These are phyloP conservation scores for Leptoteleia sp. DNA, from an alignment of 1,140 invertebrate species.

Conservation along the genomic window DNA sequence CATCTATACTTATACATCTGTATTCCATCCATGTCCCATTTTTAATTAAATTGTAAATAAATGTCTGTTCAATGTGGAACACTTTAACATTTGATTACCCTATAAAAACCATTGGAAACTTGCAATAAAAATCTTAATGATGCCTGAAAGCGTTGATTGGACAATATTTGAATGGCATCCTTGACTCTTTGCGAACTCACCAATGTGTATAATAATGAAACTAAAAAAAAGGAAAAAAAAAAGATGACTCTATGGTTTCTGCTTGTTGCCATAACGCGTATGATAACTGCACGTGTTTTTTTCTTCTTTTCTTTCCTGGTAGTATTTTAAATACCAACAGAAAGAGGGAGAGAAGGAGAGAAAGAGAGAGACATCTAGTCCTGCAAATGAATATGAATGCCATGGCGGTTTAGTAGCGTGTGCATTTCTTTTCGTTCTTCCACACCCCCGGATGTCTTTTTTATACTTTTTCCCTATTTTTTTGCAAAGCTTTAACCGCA, in stretches of 20 bases:
- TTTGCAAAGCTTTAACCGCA: slow-evolving; percentile 49
- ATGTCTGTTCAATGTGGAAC: too few relatives aligned
- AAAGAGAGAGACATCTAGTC: slow-evolving; percentile 5
- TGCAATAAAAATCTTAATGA: too few relatives aligned
- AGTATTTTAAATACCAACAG: slow-evolving; percentile 53
- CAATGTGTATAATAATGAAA: slow-evolving; percentile 48
- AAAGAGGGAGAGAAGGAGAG: slow-evolving; percentile 31
- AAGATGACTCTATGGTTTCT: slow-evolving; percentile 35
- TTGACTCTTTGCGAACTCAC: slow-evolving; percentile 19
- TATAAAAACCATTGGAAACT: too few relatives aligned
- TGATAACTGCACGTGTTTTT: slow-evolving; percentile 60
- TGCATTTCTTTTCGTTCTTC: slow-evolving; percentile 20
- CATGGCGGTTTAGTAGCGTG: slow-evolving; percentile 60
- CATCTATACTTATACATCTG: too few relatives aligned
- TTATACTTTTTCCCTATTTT: slow-evolving; percentile 15
- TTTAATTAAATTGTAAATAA: too few relatives aligned
- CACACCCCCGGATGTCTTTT: slow-evolving; percentile 5
- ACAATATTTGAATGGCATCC: too few relatives aligned
- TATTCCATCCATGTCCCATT: too few relatives aligned
- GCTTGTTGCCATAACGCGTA: slow-evolving; percentile 55
- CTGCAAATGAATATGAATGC: slow-evolving; percentile 69
- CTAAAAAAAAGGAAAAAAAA: too few relatives aligned
- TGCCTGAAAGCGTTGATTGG: too few relatives aligned
- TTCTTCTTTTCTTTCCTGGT: slow-evolving; percentile 22
- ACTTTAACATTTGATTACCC: too few relatives aligned